These are phyloP conservation scores for Crocuta crocuta DNA, from an alignment of 2,113 vertebrate species.

Conservation along the genomic window DNA sequence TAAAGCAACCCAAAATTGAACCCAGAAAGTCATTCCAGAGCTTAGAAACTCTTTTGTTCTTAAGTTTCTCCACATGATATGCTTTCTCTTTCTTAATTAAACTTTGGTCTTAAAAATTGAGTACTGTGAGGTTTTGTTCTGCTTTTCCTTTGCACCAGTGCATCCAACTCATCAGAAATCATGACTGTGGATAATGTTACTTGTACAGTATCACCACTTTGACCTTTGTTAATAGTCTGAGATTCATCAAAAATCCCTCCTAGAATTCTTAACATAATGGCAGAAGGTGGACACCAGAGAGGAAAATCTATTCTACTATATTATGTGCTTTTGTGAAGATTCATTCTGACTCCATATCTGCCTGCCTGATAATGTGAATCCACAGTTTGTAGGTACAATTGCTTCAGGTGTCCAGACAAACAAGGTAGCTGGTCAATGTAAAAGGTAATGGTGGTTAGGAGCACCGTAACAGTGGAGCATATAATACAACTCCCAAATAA, in stretches of 20 bases:
- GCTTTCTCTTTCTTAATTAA: conserved; percentile 70
- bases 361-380: not conserved
- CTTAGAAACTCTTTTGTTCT: conserved; percentile 63
- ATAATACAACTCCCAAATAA: not conserved
- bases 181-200: not conserved
- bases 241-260: not conserved
- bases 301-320: not conserved
- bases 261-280: not conserved
- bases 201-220: not conserved
- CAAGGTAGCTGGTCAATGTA: not conserved
- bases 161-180: not conserved
- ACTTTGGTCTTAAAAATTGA: conserved; percentile 64
- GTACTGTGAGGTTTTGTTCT: not conserved
- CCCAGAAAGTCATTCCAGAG: conserved; percentile 61
- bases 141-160: not conserved
- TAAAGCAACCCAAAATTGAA: conserved; percentile 67
- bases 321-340: not conserved
- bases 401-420: not conserved
- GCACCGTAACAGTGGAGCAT: not conserved
- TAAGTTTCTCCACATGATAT: conserved; percentile 67
- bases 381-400: not conserved
- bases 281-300: not conserved
- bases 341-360: not conserved
- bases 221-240: not conserved
- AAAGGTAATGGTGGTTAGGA: not conserved